Evolutionary conservation across 2,113 vertebrate species (phyloP).

Genomic region (Rostratula benghalensis): DNA sequence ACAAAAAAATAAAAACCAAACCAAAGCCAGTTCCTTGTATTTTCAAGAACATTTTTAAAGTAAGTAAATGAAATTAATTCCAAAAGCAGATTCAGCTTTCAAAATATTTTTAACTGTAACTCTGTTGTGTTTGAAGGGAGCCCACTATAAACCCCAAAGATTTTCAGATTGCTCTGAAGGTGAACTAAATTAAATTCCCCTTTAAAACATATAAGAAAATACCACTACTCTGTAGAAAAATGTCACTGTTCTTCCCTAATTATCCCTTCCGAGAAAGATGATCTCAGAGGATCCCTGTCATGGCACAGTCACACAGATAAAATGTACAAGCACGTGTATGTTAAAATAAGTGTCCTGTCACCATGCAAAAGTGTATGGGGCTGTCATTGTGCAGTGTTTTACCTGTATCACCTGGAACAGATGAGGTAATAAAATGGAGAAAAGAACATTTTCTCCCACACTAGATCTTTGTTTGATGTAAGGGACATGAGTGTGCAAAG

Average conservation of each 20-base stretch:
- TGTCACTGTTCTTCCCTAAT: background rate
- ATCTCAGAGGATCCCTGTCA: background rate
- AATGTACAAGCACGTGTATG: background rate
- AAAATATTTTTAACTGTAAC: background rate
- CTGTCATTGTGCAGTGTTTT: background rate
- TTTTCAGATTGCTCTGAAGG: background rate
- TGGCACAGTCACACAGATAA: background rate
- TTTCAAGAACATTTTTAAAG: background rate
- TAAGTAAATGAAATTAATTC: background rate
- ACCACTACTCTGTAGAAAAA: background rate
- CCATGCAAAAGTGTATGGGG: background rate
- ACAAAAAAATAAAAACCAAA: background rate
- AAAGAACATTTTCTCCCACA: background rate
- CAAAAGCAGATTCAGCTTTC: background rate
- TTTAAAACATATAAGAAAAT: background rate
- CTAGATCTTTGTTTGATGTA: background rate
- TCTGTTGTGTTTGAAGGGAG: background rate
- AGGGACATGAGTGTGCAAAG: background rate
- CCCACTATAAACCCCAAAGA: rapidly evolving
- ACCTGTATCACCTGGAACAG: background rate
- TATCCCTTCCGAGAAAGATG: background rate
- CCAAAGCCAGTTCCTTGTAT: background rate
- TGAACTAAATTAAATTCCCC: background rate
- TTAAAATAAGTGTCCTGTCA: background rate
- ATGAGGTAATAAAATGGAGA: background rate